Evolutionary conservation across 2,797 vertebrate genomes (phyloP).

Genomic region (Lacerta agilis): DNA sequence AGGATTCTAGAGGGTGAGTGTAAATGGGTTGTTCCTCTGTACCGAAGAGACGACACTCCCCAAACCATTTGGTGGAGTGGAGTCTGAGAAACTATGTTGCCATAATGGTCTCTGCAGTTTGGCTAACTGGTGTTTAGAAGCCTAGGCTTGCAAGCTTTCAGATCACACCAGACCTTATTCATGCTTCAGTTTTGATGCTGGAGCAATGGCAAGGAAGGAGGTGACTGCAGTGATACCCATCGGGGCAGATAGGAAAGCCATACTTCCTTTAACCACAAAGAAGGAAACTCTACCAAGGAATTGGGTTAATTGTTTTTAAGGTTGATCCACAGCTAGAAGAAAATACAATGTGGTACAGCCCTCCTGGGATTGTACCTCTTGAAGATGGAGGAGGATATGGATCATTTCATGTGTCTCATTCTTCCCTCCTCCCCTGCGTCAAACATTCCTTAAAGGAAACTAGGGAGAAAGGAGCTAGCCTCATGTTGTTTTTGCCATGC

Average conservation of each 20-base stretch:
- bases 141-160: background rate
- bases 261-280: background rate
- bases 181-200: background rate
- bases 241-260: background rate
- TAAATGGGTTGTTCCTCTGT: background rate
- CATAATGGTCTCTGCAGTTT: background rate
- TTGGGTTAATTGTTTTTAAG: background rate
- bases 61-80: background rate
- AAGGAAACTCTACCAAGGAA: background rate
- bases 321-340: background rate
- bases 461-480: no score
- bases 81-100: background rate
- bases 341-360: no score
- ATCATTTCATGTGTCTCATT: background rate
- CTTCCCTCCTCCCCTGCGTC: accelerated
- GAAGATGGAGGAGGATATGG: background rate
- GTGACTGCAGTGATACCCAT: background rate
- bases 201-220: background rate
- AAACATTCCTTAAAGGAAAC: no score
- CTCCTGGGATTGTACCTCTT: background rate
- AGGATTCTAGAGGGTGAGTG: no score
- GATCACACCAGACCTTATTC: background rate
- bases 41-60: background rate
- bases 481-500: no score
- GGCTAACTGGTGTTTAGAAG: no score